Conservation (phyloP, 35 echinoderm and acorn worm species). For the Chiridota heheva region DNA sequence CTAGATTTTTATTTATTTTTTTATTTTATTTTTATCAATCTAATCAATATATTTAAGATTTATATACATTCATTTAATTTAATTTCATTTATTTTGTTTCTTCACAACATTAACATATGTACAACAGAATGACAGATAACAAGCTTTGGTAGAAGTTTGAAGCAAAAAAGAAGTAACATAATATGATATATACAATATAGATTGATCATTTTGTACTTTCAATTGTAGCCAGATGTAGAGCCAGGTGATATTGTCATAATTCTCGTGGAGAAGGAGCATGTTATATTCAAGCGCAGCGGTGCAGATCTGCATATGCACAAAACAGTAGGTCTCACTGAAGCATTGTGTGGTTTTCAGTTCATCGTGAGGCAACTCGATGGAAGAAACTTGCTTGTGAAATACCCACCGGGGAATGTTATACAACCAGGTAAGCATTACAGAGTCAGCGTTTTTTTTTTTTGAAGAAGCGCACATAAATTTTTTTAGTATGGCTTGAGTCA, state of each 20-base stretch:
- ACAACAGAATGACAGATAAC: too few species aligned
- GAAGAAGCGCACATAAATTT: not conserved
- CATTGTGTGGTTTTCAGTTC: conserved; percentile 89
- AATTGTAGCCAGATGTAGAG: conserved; percentile 79
- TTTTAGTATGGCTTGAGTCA: not conserved
- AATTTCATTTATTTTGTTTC: too few species aligned
- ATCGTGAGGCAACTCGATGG: conserved; percentile 80
- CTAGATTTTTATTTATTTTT: too few species aligned
- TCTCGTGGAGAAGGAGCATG: conserved; percentile 87
- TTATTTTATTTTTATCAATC: too few species aligned
- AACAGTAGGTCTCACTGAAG: conserved; percentile 82
- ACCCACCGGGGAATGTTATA: conserved; percentile 77
- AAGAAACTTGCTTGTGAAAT: conserved; percentile 67
- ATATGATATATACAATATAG: too few species aligned
- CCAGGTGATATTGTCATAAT: conserved; percentile 95
- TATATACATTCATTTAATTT: too few species aligned
- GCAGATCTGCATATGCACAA: conserved; percentile 74
- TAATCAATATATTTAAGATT: too few species aligned
- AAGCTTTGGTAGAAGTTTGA: too few species aligned
- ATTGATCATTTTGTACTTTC: too few species aligned
- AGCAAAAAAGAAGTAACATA: too few species aligned
- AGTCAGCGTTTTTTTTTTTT: not conserved
- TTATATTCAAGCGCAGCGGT: conserved; percentile 71
- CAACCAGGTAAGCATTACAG: conserved; percentile 64
- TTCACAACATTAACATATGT: too few species aligned